A percentile compares a stretch with the other conserved stretches of the same genome.
Evolutionary conservation across 2,113 vertebrate genomes (phyloP).

Genomic region (Trematocara unimaculatum): DNA sequence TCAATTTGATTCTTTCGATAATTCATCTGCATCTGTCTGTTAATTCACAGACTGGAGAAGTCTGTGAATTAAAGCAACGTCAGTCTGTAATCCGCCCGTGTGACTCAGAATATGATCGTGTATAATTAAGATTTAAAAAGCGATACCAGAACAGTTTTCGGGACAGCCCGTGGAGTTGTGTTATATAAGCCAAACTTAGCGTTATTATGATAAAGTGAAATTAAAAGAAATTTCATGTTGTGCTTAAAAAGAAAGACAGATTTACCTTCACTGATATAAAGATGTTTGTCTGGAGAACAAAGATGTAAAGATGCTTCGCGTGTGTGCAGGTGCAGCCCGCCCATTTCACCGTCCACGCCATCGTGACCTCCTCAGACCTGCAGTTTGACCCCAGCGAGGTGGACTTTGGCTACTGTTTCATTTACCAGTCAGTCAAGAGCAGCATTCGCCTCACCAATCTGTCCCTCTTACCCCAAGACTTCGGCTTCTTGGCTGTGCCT

Average conservation of each 20-base stretch:
- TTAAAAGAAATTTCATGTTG: background rate
- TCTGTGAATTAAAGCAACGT: background rate
- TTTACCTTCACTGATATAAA: background rate
- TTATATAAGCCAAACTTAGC: background rate
- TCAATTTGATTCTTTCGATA: background rate
- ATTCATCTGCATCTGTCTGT: background rate
- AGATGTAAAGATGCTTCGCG: background rate
- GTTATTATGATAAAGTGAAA: background rate
- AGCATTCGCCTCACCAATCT: conserved; percentile 76
- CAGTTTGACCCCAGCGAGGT: conserved; percentile 73
- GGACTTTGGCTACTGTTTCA: conserved; percentile 84
- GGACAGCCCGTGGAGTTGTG: background rate
- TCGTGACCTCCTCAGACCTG: conserved; percentile 84
- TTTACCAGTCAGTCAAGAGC: conserved; percentile 76
- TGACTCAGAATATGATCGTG: background rate
- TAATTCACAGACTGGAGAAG: background rate
- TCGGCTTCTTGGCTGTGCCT: conserved; percentile 83
- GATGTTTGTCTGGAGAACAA: background rate
- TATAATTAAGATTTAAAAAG: background rate
- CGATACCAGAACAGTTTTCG: background rate
- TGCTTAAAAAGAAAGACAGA: background rate
- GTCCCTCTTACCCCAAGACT: conserved; percentile 86
- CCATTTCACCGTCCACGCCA: conserved; percentile 77
- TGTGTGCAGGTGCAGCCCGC: conserved; percentile 73
- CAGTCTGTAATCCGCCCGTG: background rate